Evolutionary conservation across 2,888 invertebrate species (phyloP).

Genomic region (Punctoribates punctum): DNA sequence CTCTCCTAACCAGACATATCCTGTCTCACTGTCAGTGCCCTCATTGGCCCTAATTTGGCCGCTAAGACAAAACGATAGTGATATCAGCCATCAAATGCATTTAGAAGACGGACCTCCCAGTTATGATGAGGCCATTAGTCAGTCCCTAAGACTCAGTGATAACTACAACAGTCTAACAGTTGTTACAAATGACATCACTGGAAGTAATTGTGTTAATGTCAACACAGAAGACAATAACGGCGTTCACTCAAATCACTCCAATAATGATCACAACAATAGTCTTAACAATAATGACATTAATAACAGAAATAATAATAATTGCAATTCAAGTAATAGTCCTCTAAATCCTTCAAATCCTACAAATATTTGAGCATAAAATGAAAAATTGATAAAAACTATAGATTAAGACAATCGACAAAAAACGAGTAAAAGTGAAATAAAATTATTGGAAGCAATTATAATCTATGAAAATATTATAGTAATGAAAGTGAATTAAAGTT

Average conservation of each 20-base stretch:
- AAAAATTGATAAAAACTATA: background rate
- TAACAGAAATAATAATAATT: background rate
- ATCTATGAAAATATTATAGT: no score
- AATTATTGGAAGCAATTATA: background rate
- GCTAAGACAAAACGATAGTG: background rate
- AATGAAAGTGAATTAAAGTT: background rate
- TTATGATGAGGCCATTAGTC: constrained; percentile 30
- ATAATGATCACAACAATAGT: background rate
- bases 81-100: background rate
- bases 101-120: constrained; percentile 22
- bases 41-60: constrained; percentile 21
- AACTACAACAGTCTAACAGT: background rate
- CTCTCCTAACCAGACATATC: background rate
- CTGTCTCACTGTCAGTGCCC: background rate
- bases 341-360: background rate
- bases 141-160: background rate
- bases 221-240: background rate
- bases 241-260: background rate
- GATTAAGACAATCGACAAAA: background rate
- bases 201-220: background rate
- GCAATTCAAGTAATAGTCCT: background rate
- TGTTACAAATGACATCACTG: background rate
- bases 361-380: background rate
- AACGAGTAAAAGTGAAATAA: background rate
- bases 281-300: no score